Percentiles rank a stretch among this genome's conserved stretches.
Evolutionary conservation across 2,113 vertebrate species (phyloP).

Genomic region (Cryptotis parvus): DNA sequence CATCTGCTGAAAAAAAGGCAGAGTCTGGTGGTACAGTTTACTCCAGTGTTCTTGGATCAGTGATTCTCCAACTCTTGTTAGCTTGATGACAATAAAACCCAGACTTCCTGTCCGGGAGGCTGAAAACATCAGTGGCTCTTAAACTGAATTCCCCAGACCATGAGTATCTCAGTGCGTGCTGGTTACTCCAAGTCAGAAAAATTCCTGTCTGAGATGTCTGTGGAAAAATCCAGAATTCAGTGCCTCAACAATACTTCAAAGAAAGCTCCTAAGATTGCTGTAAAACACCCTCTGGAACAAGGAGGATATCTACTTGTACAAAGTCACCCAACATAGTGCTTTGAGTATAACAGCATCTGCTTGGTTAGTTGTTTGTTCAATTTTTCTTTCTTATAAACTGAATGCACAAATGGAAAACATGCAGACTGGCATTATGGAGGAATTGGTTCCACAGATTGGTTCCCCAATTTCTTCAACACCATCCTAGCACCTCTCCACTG

Average conservation of each 20-base stretch:
- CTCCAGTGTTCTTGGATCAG: not conserved
- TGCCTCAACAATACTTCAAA: not conserved
- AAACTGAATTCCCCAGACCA: not conserved
- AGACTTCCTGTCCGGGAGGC: not conserved
- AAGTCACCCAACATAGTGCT: not conserved
- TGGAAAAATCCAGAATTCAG: not conserved
- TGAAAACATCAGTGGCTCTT: not conserved
- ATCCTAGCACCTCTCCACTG: not conserved
- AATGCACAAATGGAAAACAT: not conserved
- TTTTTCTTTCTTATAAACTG: not conserved
- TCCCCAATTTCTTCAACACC: not conserved
- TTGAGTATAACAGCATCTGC: not conserved
- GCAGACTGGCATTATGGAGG: not conserved
- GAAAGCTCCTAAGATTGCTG: not conserved
- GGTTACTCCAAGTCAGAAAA: not conserved
- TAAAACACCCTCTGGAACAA: not conserved
- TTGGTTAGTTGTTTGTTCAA: not conserved
- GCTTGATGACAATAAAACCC: not conserved
- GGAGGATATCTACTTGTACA: not conserved
- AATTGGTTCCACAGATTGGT: not conserved
- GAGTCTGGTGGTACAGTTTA: not conserved
- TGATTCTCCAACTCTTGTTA: not conserved
- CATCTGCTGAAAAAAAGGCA: not conserved
- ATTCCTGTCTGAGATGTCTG: not conserved
- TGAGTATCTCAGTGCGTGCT: no score